Base-by-base conservation (phyloP, 2,797 vertebrate genomes). In the Manis pentadactyla region DNA sequence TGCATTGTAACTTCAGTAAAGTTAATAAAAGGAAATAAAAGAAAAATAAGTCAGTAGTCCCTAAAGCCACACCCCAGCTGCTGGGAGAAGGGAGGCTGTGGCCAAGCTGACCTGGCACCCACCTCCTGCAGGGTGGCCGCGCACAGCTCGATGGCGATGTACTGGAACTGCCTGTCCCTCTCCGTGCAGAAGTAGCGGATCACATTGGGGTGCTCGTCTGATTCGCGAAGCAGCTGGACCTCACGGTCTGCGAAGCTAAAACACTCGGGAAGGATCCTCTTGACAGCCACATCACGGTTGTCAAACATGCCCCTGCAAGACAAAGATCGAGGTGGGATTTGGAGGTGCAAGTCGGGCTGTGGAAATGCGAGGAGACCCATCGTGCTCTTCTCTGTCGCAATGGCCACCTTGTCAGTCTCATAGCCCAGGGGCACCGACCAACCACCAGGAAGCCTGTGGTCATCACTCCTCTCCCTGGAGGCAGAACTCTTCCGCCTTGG, bases 151-250 rank as follows among this genome's bases (percentile, higher is more conserved):
- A 99, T 99, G 96, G 99, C 99, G 0, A 99, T 99, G 98, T 99
- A 99, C 98, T 99, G 99, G 98, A 99, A 99, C 99, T 99, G 99
- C 3, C 99, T 99, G 98, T 99, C 99, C 90, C 98, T 90, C 98
- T 99, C 99, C 0, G 99, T 99, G 98, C 99, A 99, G 99, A 99
- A 99, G 95, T 99, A 99, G 55, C 99, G 99, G 97, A 99, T 99
- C 90, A 99, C 99, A 0, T 99, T 99, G 0, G 99, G 99, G 95
- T 99, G 99, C 95, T 99, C 99, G 0, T 99, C 99, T 0, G 99
- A 99, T 95, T 99, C 99, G 0, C 99, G 99, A 97, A 99, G 98
- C 93, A 99, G 98, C 98, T 99, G 99, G 57, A 99, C 99, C 97
- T 99, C 99, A 0, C 99, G 98, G 98, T 99, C 99, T 0, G 99